phyloP scores from a whole-genome alignment of 2,113 vertebrate species.

The Oxyura jamaicensis region DNA sequence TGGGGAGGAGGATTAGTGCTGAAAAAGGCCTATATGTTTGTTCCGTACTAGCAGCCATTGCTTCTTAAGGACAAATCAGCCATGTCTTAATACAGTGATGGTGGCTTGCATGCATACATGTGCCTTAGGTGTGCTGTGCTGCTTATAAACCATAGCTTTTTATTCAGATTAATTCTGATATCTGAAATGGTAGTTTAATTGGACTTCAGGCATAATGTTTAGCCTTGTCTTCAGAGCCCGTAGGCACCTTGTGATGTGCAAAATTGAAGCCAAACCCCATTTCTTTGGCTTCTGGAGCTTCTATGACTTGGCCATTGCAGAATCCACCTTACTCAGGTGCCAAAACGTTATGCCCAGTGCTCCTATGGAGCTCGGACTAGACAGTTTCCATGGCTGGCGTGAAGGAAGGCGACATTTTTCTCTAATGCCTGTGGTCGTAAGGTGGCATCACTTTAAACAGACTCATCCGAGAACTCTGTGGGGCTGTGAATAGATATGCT shows the following conservation, averaged over 20 bases:
- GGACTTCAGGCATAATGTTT: constrained; percentile 72
- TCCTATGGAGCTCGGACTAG: constrained; percentile 68
- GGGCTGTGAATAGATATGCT: constrained; percentile 34
- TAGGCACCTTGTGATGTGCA: constrained; percentile 12
- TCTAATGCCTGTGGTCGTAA: constrained; percentile 12
- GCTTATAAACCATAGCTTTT: constrained; percentile 76
- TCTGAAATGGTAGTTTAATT: constrained; percentile 63
- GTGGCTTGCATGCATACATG: constrained; percentile 77
- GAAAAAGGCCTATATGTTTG: constrained; percentile 63
- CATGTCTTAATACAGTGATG: constrained; percentile 66
- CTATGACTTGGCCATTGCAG: constrained; percentile 22
- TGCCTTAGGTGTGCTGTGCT: constrained; percentile 82
- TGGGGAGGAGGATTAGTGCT: constrained; percentile 70
- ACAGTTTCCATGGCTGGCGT: constrained; percentile 54
- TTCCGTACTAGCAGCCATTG: constrained; percentile 69
- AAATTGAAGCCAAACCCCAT: constrained; percentile 7
- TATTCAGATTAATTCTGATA: constrained; percentile 66
- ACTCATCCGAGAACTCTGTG: constrained; percentile 49
- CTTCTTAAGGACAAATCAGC: constrained; percentile 52
- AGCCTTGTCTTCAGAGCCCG: constrained; percentile 68
- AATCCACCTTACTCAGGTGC: constrained; percentile 59
- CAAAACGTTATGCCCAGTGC: constrained; percentile 61
- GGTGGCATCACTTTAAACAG: constrained; percentile 27
- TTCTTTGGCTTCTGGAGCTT: constrained; percentile 35
- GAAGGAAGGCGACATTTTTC: not conserved